Evolutionary conservation across 2,797 vertebrate species (phyloP).

Genomic region (Bradypodion ventrale): DNA sequence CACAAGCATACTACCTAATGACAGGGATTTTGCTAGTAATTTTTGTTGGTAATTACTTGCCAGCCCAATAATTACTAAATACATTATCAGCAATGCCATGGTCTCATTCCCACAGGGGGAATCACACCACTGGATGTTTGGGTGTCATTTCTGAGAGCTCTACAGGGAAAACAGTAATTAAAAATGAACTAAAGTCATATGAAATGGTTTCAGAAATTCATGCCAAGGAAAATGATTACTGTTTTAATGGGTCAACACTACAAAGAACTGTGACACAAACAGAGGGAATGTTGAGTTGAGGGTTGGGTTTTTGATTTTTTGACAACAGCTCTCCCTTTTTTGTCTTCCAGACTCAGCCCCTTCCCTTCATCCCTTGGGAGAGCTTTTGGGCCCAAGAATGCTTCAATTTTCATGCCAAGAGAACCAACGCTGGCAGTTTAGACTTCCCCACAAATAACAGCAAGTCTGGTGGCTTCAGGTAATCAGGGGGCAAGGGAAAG

Average conservation of each 20-base stretch:
- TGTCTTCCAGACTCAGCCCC: neutral
- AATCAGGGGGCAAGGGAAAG: no score
- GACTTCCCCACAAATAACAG: neutral
- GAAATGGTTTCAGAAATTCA: conserved; percentile 43
- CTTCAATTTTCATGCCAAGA: neutral
- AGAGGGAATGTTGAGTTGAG: conserved; percentile 26
- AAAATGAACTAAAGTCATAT: conserved; percentile 37
- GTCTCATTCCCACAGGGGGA: neutral
- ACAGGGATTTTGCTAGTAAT: fast-evolving
- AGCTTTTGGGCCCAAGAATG: neutral
- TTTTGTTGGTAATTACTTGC: neutral
- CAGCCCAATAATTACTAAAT: neutral
- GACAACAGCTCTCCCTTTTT: neutral
- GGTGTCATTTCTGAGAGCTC: neutral
- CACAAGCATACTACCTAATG: fast-evolving
- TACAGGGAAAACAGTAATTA: conserved; percentile 48
- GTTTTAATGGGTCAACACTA: conserved; percentile 33
- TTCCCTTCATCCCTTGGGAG: neutral
- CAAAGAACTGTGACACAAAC: conserved; percentile 35
- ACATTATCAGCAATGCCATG: neutral
- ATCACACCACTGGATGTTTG: neutral
- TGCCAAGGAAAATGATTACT: conserved; percentile 33
- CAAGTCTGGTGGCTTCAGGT: neutral
- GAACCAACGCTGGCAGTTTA: neutral
- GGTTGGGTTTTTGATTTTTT: neutral